Percentiles rank a stretch among this genome's conserved stretches.
phyloP scores from a whole-genome alignment of 2,797 vertebrate species.

The Falco peregrinus region DNA sequence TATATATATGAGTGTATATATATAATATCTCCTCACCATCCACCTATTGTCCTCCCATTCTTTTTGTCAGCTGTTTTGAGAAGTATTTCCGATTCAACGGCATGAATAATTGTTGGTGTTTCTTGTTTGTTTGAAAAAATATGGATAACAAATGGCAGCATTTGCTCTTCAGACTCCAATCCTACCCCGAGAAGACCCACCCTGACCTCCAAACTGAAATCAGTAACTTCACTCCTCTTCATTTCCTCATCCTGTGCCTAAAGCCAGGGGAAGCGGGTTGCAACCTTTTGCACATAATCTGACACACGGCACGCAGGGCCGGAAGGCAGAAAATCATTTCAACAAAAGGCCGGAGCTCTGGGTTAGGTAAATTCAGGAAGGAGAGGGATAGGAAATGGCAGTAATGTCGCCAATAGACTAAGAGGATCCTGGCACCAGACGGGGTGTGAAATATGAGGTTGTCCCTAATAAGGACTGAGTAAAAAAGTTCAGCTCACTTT shows the following conservation, averaged over 20 bases:
- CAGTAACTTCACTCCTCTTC: conserved; percentile 81
- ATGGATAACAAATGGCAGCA: conserved; percentile 22
- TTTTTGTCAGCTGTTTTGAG: conserved; percentile 77
- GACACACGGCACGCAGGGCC: conserved; percentile 88
- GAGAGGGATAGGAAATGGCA: conserved; percentile 83
- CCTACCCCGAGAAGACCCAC: conserved; percentile 57
- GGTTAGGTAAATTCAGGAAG: conserved; percentile 95
- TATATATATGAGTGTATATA: conserved; percentile 40
- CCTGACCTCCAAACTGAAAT: conserved; percentile 78
- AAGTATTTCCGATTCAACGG: conserved; percentile 70
- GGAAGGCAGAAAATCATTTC: conserved; percentile 84
- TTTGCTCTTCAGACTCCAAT: conserved; percentile 54
- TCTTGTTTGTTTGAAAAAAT: conserved; percentile 70
- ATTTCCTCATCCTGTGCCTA: conserved; percentile 95
- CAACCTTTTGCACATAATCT: conserved; percentile 96
- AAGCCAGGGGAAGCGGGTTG: conserved; percentile 86
- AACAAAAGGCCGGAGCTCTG: conserved; percentile 88
- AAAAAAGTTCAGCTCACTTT: conserved; percentile 60
- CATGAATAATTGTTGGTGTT: conserved; percentile 54
- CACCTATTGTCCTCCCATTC: conserved; percentile 66
- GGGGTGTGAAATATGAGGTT: conserved; percentile 72
- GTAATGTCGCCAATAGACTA: conserved; percentile 68
- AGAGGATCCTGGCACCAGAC: conserved; percentile 67
- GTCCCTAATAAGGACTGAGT: conserved; percentile 70
- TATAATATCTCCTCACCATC: conserved; percentile 52